Evolutionary conservation across 2,113 vertebrate species (phyloP).

Genomic region (Nicator chloris): DNA sequence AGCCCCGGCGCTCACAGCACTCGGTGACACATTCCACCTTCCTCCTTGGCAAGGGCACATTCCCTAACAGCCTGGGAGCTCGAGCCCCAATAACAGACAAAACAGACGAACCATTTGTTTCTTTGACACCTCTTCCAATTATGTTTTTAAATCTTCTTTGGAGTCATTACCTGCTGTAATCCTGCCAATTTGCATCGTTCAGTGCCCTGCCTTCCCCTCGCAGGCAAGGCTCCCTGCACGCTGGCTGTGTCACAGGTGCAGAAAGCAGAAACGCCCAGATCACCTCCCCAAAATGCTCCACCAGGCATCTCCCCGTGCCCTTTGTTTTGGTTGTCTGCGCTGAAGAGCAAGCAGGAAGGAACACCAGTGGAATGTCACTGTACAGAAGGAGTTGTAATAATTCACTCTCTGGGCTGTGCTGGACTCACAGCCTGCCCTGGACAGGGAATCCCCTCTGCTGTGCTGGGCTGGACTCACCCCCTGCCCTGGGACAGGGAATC

Average conservation of each 20-base stretch:
- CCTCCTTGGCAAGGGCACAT: not conserved
- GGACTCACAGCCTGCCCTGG: no score
- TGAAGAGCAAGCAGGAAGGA: not conserved
- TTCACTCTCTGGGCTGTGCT: not conserved
- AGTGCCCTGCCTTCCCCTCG: conserved; percentile 39
- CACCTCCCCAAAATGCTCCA: conserved; percentile 3
- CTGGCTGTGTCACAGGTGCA: conserved; percentile 20
- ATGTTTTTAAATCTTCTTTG: conserved; percentile 61
- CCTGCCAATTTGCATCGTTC: conserved; percentile 65
- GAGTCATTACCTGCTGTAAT: conserved; percentile 58
- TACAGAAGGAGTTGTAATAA: not conserved
- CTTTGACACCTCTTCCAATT: conserved; percentile 59
- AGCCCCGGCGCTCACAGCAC: not conserved
- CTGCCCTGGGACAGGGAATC: no score
- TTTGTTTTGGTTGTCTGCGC: not conserved
- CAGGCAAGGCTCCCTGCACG: conserved; percentile 50
- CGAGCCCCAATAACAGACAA: not conserved
- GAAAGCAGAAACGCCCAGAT: not conserved
- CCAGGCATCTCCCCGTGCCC: not conserved
- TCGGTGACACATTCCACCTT: not conserved
- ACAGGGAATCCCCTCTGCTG: no score
- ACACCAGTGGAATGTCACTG: not conserved
- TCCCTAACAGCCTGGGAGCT: conserved; percentile 1
- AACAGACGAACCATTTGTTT: conserved; percentile 9
- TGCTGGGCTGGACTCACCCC: no score